Percentiles rank a stretch among this genome's conserved stretches.
Conservation (phyloP, 2,888 invertebrate species). For the Liopterus haemorrhoidalis region DNA sequence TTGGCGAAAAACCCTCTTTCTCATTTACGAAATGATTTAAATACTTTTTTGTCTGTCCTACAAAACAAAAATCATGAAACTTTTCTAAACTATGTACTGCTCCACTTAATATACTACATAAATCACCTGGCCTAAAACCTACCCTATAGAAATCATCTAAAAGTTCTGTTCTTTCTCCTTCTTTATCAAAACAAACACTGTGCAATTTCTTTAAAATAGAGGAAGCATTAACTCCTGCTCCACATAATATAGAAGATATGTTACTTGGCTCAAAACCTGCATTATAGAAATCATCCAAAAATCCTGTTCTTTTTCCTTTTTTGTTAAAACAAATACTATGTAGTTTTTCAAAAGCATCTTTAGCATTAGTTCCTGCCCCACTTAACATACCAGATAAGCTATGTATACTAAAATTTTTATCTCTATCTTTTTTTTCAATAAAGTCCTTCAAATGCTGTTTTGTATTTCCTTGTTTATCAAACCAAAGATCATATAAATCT, state of each 20-base stretch:
- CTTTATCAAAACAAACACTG: conserved; percentile 12
- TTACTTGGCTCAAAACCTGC: conserved; percentile 11
- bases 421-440: conserved; percentile 27
- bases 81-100: conserved; percentile 29
- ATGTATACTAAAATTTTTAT: conserved; percentile 28
- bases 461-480: conserved; percentile 8
- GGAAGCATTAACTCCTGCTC: conserved; percentile 31
- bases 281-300: conserved; percentile 11
- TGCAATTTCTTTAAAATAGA: conserved; percentile 31
- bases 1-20: conserved; percentile 3
- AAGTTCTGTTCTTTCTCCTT: conserved; percentile 9
- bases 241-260: conserved; percentile 32
- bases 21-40: conserved; percentile 11
- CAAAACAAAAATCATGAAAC: conserved; percentile 37
- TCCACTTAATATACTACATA: conserved; percentile 34
- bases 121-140: conserved; percentile 25
- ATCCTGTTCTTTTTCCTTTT: conserved; percentile 10
- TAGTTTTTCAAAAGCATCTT: conserved; percentile 12
- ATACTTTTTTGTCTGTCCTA: conserved; percentile 18
- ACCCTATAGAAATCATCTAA: conserved; percentile 12
- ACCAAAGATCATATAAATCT: conserved; percentile 8
- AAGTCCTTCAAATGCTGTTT: conserved; percentile 26
- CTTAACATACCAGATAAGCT: conserved; percentile 19
- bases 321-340: conserved; percentile 9
- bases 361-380: conserved; percentile 11